Evolutionary conservation across 2,888 invertebrate species (phyloP).

Genomic region (Dendrolimus houi): DNA sequence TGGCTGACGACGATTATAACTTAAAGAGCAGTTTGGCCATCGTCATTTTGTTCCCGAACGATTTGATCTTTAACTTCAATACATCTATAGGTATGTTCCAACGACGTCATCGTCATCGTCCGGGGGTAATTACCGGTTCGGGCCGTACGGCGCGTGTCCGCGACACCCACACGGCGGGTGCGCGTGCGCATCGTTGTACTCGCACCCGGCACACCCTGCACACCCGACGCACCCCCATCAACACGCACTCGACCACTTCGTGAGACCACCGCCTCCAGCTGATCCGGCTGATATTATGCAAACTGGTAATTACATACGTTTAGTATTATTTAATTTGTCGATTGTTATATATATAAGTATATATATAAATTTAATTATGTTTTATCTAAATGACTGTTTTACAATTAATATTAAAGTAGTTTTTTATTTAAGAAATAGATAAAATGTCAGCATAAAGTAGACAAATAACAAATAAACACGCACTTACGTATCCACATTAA

Average conservation of each 20-base stretch:
- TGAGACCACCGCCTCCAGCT: conserved; percentile 65
- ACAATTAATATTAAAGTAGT: too few relatives aligned
- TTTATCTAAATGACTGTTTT: too few relatives aligned
- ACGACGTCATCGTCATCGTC: conserved; percentile 64
- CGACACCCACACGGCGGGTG: conserved; percentile 86
- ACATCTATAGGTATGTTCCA: conserved; percentile 75
- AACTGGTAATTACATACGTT: conserved; percentile 38
- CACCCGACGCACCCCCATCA: conserved; percentile 71
- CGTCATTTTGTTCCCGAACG: too few relatives aligned
- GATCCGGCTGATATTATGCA: conserved; percentile 71
- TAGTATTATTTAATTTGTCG: not conserved
- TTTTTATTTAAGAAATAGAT: too few relatives aligned
- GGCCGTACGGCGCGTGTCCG: conserved; percentile 79
- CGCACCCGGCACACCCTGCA: conserved; percentile 67
- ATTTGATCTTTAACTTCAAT: too few relatives aligned
- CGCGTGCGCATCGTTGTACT: conserved; percentile 77
- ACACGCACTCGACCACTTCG: conserved; percentile 74
- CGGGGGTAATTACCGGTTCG: conserved; percentile 64
- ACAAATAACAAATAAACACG: too few relatives aligned
- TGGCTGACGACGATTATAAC: too few relatives aligned
- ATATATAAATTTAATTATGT: too few relatives aligned
- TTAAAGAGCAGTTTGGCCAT: too few relatives aligned
- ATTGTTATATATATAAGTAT: too few relatives aligned
- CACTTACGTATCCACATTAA: too few relatives aligned
- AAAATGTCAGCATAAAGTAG: too few relatives aligned